Base-by-base conservation (phyloP, 2,113 vertebrate species). In the Monopterus albus region DNA sequence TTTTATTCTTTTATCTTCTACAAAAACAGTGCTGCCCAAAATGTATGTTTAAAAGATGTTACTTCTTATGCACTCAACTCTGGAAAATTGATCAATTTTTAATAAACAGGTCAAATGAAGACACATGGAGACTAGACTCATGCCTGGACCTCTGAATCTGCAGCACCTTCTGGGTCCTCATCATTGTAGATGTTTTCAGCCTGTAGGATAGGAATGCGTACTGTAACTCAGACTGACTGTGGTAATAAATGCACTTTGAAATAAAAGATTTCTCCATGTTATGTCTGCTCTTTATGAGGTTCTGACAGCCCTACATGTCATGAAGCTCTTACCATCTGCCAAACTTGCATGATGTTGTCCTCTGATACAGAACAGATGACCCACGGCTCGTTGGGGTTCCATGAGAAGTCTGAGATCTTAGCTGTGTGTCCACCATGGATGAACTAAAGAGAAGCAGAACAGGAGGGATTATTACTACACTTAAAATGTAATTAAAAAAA, bases 271-370 rank as follows among this genome's bases (percentile, higher is more conserved):
- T 40, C 9, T 28, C 7, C 0, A 1, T 12, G 17, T 15, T 26
- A 17, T 55, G n/a, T 46, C 21, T 15, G 26, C 3, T 62, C 8
- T 46, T 21, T 14, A 52, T 26, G 1, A 26, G n/a, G 2, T 20
- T 11, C 15, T 25, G 7, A n/a, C 12, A 18, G 11, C 10, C 6
- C 6, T 14, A 12, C 21, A 10, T 55, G 14, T 46, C 26, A 40
- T 25, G 33, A 52, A 50, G 7, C 10, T 60, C 81, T 81, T 72
- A 91, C 98, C 98, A 99, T 99, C 65, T 99, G 97, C 98, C 98
- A 99, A 46, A 99, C 98, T 94, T 99, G 96, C 98, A 99, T 99
- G 92, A 99, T 99, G 91, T 99, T 99, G 76, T 99, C 98, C 92
- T 99, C 98, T 82, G 97, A 99, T 89, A 99, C 98, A 80, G 97